phyloP scores from a whole-genome alignment of 2,113 vertebrate species.

The Mus pahari region DNA sequence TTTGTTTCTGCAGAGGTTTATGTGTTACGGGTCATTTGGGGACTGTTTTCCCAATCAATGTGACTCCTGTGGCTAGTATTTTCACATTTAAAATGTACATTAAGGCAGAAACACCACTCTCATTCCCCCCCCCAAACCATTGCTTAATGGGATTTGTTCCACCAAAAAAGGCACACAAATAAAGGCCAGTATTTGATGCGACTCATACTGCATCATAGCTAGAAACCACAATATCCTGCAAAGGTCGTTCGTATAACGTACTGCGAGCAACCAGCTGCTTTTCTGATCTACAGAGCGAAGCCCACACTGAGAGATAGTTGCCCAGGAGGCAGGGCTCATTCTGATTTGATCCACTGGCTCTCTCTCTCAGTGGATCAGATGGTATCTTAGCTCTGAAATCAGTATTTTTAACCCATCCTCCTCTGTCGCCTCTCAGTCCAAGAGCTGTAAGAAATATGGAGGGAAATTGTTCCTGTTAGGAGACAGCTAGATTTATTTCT shows the following conservation, averaged over 20 bases:
- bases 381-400: constrained; percentile 72
- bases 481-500: constrained; percentile 72
- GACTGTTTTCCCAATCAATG: constrained; percentile 51
- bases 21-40: constrained; percentile 51
- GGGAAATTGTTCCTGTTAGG: constrained; percentile 66
- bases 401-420: constrained; percentile 77
- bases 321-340: constrained; percentile 81
- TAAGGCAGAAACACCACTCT: constrained; percentile 12
- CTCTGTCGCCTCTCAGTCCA: constrained; percentile 78
- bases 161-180: constrained; percentile 63
- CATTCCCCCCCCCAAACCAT: constrained; percentile 60
- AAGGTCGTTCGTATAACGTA: constrained; percentile 79
- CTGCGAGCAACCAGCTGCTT: constrained; percentile 83
- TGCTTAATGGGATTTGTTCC: constrained; percentile 63
- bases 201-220: constrained; percentile 67
- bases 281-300: constrained; percentile 81
- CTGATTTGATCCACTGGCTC: constrained; percentile 66
- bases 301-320: constrained; percentile 72
- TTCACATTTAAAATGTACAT: constrained; percentile 30
- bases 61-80: constrained; percentile 32
- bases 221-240: constrained; percentile 72
- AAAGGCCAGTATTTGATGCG: constrained; percentile 50
- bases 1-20: neutral
- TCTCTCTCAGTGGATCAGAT: constrained; percentile 75
- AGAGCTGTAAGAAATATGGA: constrained; percentile 76